Evolutionary conservation across 2,888 invertebrate genomes (phyloP).

Genomic region (Hermaeophaga mercurialis): DNA sequence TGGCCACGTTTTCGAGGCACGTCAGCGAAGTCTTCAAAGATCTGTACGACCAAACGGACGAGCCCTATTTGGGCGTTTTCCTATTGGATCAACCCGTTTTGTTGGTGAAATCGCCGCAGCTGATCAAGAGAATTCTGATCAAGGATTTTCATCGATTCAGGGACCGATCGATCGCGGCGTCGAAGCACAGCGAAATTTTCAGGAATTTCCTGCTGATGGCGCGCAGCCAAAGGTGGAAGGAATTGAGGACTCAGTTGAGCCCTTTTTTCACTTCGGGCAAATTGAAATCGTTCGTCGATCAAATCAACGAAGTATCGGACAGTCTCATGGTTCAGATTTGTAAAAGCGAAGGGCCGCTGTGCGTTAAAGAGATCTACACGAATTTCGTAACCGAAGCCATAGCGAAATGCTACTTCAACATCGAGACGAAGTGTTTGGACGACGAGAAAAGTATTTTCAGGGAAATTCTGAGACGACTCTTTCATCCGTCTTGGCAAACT

Average conservation of each 20-base stretch:
- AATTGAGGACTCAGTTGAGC: slow-evolving; percentile 59
- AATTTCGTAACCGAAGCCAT: slow-evolving; percentile 58
- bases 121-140: slow-evolving; percentile 58
- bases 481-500: slow-evolving; percentile 45
- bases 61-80: slow-evolving; percentile 59
- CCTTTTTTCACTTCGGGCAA: slow-evolving; percentile 64
- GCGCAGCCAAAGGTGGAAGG: slow-evolving; percentile 61
- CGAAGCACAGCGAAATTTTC: slow-evolving; percentile 55
- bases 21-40: slow-evolving; percentile 32
- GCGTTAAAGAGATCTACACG: slow-evolving; percentile 50
- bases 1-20: slow-evolving; percentile 27
- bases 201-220: slow-evolving; percentile 56
- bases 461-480: slow-evolving; percentile 48
- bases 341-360: slow-evolving; percentile 30
- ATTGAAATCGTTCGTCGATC: slow-evolving; percentile 60
- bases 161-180: slow-evolving; percentile 56
- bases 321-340: slow-evolving; percentile 7
- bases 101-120: slow-evolving; percentile 57
- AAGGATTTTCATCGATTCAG: slow-evolving; percentile 60
- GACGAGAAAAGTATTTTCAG: slow-evolving; percentile 53
- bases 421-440: slow-evolving; percentile 53
- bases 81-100: slow-evolving; percentile 59
- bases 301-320: slow-evolving; percentile 47
- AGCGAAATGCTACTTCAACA: slow-evolving; percentile 57
- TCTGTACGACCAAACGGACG: slow-evolving; percentile 28